These are phyloP conservation scores for Erithacus rubecula DNA, from an alignment of 2,797 vertebrate genomes.

Conservation along the genomic window DNA sequence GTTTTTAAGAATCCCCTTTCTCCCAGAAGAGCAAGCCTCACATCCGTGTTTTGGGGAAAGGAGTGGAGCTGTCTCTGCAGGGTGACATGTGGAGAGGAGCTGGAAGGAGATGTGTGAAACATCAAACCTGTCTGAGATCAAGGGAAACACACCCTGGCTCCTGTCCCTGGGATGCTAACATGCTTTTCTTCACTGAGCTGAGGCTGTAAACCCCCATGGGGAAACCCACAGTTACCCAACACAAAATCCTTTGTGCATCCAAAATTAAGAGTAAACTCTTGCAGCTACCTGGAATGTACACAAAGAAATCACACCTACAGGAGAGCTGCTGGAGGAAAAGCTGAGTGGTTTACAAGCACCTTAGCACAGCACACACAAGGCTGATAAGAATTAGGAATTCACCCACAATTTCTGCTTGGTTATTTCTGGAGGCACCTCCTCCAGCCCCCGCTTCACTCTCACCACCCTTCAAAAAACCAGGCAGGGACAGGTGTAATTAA, in stretches of 20 bases:
- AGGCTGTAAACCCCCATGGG: background rate
- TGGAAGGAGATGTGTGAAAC: background rate
- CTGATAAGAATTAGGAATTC: background rate
- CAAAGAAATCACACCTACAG: background rate
- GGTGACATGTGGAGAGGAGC: fast-evolving
- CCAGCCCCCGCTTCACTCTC: background rate
- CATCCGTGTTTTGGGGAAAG: background rate
- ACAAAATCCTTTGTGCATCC: background rate
- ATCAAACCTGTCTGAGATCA: background rate
- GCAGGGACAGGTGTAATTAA: background rate
- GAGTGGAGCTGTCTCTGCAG: background rate
- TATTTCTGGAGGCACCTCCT: background rate
- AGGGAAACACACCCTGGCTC: background rate
- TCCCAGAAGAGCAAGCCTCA: background rate
- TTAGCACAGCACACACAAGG: background rate
- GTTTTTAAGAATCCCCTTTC: background rate
- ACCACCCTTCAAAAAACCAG: background rate
- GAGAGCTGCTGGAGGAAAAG: background rate
- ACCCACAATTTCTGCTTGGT: background rate
- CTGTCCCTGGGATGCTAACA: background rate
- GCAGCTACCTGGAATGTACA: background rate
- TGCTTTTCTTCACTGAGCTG: background rate
- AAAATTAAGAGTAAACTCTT: background rate
- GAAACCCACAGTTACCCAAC: background rate
- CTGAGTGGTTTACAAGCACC: background rate